Evolutionary conservation across 2,797 vertebrate species (phyloP), one percentile per base, ranked within the genome.

Genomic region (Podargus strigoides): DNA sequence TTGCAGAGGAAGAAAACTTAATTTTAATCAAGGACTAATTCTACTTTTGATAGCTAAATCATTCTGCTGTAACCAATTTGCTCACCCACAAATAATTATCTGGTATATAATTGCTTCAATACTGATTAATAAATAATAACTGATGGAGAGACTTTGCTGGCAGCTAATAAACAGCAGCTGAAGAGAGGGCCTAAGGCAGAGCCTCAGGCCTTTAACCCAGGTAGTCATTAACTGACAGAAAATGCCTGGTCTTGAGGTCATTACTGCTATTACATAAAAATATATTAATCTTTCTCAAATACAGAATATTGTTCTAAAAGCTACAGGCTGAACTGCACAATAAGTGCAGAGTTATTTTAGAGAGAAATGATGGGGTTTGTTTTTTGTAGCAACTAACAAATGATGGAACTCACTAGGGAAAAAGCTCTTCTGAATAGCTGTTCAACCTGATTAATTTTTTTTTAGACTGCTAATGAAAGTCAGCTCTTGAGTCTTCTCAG

Each of bases 91-190:
- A 87, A 90, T n/a, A 93, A 87, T 56, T 93, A 92, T 76, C 89
- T 95, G 58, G 85, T 84, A 50, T n/a, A 53, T 89, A 96, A 96
- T 90, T 97, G 93, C 92, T 97, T 97, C 95, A 92, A 90, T 94
- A 95, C 84, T 94, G 95, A 97, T 95, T 96, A 97, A 97, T 90
- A 95, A 97, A 95, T 96, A 97, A 97, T 92, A 85, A 79, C 91
- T 96, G 83, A 77, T 50, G 11, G 66, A 92, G 34, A 97, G 84
- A 96, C 66, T 96, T 92, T 89, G 78, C 85, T 94, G 74, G 82
- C 58, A 96, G 95, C 96, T 97, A 97, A 95, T 94, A 96, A 95
- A 69, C 83, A 80, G 46, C 26, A 91, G 90, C 80, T 96, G 47
- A 86, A 96, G 64, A 85, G 64, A 88, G 24, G 14, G 46, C 58